Evolutionary conservation across 1,140 invertebrate species (phyloP).

Genomic region (Ridgeia piscesae): DNA sequence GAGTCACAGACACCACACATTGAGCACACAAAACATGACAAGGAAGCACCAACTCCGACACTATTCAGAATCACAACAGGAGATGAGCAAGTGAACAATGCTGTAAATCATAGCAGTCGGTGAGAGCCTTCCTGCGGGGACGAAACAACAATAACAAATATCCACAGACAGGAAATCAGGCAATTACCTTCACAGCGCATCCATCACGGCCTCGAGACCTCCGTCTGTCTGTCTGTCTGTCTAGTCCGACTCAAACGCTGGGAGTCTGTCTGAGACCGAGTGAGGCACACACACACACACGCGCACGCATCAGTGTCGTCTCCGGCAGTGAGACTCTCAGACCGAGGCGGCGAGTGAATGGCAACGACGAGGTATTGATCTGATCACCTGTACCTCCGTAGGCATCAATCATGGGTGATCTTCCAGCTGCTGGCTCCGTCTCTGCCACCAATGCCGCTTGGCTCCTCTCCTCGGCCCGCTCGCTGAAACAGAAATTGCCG

Average conservation of each 20-base stretch:
- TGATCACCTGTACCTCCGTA: neutral
- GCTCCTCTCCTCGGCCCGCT: neutral
- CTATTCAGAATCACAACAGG: neutral
- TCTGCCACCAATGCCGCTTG: neutral
- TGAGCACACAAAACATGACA: neutral
- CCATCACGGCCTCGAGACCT: neutral
- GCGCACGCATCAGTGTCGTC: neutral
- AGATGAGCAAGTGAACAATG: neutral
- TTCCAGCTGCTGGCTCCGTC: neutral
- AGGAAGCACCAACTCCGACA: neutral
- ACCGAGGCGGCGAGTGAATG: neutral
- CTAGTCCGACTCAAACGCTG: neutral
- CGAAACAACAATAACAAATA: neutral
- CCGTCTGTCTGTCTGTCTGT: neutral
- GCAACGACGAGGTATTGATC: neutral
- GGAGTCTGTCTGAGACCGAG: neutral
- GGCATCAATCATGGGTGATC: neutral
- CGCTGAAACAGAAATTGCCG: neutral
- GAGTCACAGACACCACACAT: neutral
- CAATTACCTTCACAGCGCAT: neutral
- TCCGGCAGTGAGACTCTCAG: neutral
- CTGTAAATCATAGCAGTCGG: neutral
- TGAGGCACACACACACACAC: neutral
- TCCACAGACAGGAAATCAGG: neutral
- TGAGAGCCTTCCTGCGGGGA: neutral